phyloP scores from a whole-genome alignment of 2,113 vertebrate species.

The Pygathrix nemaeus region DNA sequence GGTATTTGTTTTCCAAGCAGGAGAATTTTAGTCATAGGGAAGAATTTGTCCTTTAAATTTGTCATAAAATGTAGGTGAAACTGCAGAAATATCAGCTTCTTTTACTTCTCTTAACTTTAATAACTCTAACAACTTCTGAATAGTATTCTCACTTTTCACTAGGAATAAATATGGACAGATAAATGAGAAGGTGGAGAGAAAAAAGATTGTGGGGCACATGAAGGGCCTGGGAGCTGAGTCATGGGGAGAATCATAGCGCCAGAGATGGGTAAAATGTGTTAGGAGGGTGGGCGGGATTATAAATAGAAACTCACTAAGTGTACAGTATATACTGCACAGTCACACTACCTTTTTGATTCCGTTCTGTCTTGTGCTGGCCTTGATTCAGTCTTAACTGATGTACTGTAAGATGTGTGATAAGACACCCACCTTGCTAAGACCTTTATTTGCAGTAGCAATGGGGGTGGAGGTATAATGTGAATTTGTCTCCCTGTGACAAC shows the following conservation, averaged over 20 bases:
- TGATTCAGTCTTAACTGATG: background rate
- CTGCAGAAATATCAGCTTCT: background rate
- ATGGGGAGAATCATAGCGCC: too few species aligned
- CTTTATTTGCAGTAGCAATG: background rate
- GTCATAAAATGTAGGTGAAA: background rate
- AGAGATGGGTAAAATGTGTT: background rate
- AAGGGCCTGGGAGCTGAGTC: background rate
- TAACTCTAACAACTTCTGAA: background rate
- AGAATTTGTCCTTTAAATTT: background rate
- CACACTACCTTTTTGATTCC: too few species aligned
- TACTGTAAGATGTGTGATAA: background rate
- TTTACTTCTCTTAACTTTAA: background rate
- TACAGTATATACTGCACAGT: background rate
- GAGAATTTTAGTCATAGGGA: background rate
- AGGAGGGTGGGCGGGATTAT: background rate
- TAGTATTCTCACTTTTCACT: background rate
- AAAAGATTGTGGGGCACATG: fast-evolving
- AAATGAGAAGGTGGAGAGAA: background rate
- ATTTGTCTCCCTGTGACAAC: background rate
- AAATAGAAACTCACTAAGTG: background rate
- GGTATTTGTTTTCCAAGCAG: background rate
- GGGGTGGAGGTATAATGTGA: background rate
- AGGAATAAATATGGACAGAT: background rate
- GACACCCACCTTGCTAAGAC: background rate
- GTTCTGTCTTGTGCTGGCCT: background rate